phyloP scores from a whole-genome alignment of 53 echinoderm and acorn worm genomes.

The Actinopyga echinites region DNA sequence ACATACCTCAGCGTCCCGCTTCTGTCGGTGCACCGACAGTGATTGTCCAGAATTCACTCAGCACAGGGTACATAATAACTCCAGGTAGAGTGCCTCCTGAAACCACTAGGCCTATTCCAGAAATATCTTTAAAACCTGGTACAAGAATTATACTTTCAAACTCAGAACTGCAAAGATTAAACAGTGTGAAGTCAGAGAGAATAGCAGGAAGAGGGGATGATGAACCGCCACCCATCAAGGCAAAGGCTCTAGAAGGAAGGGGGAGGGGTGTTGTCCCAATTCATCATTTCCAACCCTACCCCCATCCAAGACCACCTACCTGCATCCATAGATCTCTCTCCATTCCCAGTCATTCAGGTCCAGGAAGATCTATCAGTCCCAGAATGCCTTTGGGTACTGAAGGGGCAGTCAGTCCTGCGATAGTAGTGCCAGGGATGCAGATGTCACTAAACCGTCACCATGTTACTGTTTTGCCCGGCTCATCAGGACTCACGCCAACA shows the following conservation, averaged over 20 bases:
- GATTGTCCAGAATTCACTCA: background rate
- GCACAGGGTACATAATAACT: background rate
- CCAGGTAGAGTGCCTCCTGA: background rate
- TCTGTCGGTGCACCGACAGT: background rate
- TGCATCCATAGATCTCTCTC: slow-evolving; percentile 8
- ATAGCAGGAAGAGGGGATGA: background rate
- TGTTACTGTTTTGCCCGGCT: background rate
- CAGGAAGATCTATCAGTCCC: background rate
- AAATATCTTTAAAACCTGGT: background rate
- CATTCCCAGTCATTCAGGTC: slow-evolving; percentile 7
- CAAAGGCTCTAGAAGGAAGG: background rate
- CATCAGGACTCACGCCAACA: background rate
- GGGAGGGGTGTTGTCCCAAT: background rate
- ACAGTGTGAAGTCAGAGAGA: background rate
- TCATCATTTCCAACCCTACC: slow-evolving; percentile 27
- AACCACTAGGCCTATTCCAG: background rate
- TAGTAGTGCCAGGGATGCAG: background rate
- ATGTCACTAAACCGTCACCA: background rate
- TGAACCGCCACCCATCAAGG: background rate
- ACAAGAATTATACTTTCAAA: background rate
- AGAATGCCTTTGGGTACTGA: background rate
- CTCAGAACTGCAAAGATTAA: slow-evolving; percentile 1
- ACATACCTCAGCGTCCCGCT: background rate
- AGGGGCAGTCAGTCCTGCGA: background rate
- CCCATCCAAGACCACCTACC: background rate